These are phyloP conservation scores for Eublepharis macularius DNA, from an alignment of 2,113 vertebrate species.

Conservation along the genomic window DNA sequence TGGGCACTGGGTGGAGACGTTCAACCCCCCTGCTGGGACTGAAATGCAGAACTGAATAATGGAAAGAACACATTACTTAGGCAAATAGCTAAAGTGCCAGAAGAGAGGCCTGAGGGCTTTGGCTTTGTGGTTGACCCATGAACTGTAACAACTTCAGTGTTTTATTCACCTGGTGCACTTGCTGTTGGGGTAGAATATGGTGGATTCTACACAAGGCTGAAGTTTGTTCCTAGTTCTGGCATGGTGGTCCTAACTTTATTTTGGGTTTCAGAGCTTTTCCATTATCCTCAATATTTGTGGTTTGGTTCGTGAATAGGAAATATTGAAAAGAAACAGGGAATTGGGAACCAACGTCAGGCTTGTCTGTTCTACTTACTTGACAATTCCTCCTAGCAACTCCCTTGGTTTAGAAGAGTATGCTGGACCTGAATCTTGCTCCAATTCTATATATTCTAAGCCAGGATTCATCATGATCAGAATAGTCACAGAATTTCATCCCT, in stretches of 20 bases:
- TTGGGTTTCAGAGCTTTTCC: too few relatives aligned
- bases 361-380: too few relatives aligned
- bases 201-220: too few relatives aligned
- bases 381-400: fast-evolving
- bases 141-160: neutral
- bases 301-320: too few relatives aligned
- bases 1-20: conserved; percentile 26
- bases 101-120: neutral
- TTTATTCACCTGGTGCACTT: conserved; percentile 15
- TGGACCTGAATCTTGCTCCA: too few relatives aligned
- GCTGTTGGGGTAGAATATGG: conserved; percentile 6
- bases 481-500: neutral
- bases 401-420: neutral
- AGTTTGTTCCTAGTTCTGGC: too few relatives aligned
- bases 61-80: neutral
- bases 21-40: neutral
- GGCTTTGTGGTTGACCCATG: fast-evolving
- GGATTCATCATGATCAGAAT: fast-evolving
- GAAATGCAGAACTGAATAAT: fast-evolving
- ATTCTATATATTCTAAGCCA: neutral
- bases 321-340: too few relatives aligned
- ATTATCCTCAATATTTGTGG: too few relatives aligned
- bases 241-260: too few relatives aligned
- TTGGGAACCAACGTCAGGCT: too few relatives aligned
- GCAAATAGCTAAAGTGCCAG: neutral